Conservation (phyloP, 2,113 vertebrate genomes). For the Chaetops frenatus region DNA sequence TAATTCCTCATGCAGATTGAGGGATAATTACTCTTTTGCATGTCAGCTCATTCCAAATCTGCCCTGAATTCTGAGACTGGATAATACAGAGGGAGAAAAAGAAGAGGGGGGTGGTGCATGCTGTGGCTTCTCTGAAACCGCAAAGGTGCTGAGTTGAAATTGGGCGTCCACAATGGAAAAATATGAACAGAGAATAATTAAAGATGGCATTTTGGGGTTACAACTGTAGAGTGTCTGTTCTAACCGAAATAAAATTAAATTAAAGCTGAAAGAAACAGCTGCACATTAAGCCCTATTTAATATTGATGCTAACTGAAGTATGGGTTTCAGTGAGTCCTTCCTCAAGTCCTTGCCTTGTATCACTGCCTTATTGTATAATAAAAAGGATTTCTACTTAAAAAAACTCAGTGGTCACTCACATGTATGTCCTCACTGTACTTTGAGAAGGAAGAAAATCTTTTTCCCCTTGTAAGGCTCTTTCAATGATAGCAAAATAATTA, state of each 20-base stretch:
- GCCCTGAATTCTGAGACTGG: background rate
- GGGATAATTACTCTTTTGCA: conserved; percentile 40
- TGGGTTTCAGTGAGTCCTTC: conserved; percentile 21
- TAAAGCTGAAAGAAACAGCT: conserved; percentile 66
- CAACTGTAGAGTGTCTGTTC: conserved; percentile 19
- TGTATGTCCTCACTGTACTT: background rate
- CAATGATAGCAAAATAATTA: background rate
- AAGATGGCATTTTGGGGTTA: conserved; percentile 67
- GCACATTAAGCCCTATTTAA: conserved; percentile 52
- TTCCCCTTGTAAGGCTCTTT: background rate
- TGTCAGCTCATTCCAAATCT: conserved; percentile 8
- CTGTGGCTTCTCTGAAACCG: background rate
- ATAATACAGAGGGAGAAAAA: background rate
- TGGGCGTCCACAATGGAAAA: background rate
- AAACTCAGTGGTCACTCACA: background rate
- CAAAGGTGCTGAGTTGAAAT: conserved; percentile 13
- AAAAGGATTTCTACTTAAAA: background rate
- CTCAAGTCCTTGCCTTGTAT: conserved; percentile 22
- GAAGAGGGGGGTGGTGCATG: background rate
- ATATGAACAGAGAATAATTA: conserved; percentile 42
- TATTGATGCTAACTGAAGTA: conserved; percentile 53
- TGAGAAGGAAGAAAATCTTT: background rate
- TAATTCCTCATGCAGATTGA: conserved; percentile 34
- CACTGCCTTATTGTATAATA: background rate
- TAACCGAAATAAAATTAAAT: conserved; percentile 54